A percentile compares a stretch with the other conserved stretches of the same genome.
These are phyloP conservation scores for Acanthoscelides obtectus DNA, from an alignment of 2,888 invertebrate species.

Conservation along the genomic window DNA sequence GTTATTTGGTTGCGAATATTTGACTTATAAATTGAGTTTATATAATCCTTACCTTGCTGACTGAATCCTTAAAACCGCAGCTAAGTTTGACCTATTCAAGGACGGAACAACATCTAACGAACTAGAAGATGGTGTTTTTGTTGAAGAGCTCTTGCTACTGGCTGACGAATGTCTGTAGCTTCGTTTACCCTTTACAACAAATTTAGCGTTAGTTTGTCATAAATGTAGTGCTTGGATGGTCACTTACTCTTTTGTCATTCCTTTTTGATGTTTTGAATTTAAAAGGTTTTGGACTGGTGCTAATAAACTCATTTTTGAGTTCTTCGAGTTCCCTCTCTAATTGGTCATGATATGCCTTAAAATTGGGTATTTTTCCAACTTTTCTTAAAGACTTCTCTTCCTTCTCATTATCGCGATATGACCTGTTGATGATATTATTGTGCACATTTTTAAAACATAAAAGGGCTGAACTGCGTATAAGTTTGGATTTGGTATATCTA, in stretches of 20 bases:
- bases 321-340: conserved; percentile 41
- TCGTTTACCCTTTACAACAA: conserved; percentile 18
- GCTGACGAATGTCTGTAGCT: conserved; percentile 32
- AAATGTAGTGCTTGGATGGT: not conserved
- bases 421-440: too few relatives aligned
- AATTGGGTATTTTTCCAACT: conserved; percentile 32
- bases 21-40: not conserved
- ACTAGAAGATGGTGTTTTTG: conserved; percentile 39
- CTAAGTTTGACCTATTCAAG: conserved; percentile 60
- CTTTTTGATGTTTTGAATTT: conserved; percentile 50
- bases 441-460: too few relatives aligned
- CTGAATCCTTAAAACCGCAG: conserved; percentile 62
- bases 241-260: conserved; percentile 13
- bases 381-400: conserved; percentile 21
- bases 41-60: conserved; percentile 47
- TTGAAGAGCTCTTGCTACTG: conserved; percentile 37
- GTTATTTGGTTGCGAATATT: not conserved
- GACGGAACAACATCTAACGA: conserved; percentile 46
- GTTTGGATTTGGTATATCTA: too few relatives aligned
- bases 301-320: conserved; percentile 46
- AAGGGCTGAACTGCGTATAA: too few relatives aligned
- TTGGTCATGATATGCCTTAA: conserved; percentile 44
- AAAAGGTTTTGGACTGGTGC: conserved; percentile 42
- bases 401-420: conserved; percentile 13
- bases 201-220: too few relatives aligned